Base-by-base conservation (phyloP, 53 echinoderm and acorn worm genomes). In the Zoroaster sp. region DNA sequence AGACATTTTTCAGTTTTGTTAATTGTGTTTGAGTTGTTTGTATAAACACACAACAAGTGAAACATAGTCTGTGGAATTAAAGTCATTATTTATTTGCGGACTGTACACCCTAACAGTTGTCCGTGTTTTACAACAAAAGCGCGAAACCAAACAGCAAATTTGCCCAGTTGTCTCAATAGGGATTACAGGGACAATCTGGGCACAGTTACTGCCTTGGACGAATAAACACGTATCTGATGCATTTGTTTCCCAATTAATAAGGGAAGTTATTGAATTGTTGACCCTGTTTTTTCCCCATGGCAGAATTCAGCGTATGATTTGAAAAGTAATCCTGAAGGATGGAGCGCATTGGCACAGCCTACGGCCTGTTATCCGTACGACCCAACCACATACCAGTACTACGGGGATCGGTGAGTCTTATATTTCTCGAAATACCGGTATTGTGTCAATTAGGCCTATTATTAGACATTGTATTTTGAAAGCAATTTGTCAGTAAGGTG, bases 371-470 rank as follows among this genome's bases (percentile, higher is more conserved):
- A 98, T 66, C 98, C 98, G 6, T 98, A 98, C 72, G 98, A 95
- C 35, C 94, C 97, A n/a, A 90, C 95, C n/a, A 93, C 95, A 34
- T 98, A 98, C 73, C 97, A 95, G 91, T 97, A 97, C 93, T 98
- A 98, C 72, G 98, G 95, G 3, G 98, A 98, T 70, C 92, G 95
- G 98, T 98, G 89, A 90, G 97, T 74, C 28, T 33, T 23, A 20
- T 2, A 21, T 2, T 41, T 32, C 45, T 45, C 74, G 25, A 74
- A 25, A 20, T 41, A 74, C 14, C 30, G 1, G 4, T 1, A 41
- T 13, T 43, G 17, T 33, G 28, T 39, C 30, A 30, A 39, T 73
- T 21, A 69, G 12, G 12, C 12, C 12, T 12, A 46, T 8, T 8
- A 74, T 41, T 42, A 74, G 9, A 28, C 41, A 30, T 74, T 42